Evolutionary conservation across 1,140 invertebrate genomes (phyloP).

Genomic region (Medauroidea extradentata): DNA sequence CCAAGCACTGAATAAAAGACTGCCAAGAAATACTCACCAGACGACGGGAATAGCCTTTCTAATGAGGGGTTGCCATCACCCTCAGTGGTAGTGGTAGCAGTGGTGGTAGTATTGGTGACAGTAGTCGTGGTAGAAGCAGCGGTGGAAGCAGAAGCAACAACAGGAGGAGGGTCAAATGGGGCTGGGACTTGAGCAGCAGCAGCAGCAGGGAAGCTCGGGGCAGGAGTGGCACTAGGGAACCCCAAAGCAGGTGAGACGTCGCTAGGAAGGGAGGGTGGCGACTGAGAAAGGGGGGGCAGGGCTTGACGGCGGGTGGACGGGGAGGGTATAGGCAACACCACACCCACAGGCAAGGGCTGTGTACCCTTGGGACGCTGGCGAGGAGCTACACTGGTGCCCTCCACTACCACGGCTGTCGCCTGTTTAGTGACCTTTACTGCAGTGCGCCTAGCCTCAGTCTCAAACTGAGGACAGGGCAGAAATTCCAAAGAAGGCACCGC

Average conservation of each 20-base stretch:
- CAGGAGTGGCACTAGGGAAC: no score
- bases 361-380: constrained; percentile 70
- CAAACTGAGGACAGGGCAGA: constrained; percentile 59
- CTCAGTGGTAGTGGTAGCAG: no score
- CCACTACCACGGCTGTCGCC: constrained; percentile 42
- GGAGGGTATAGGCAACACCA: constrained; percentile 8
- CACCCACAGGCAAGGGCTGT: constrained; percentile 7
- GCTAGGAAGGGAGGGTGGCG: neutral
- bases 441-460: constrained; percentile 58
- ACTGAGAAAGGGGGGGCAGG: constrained; percentile 8
- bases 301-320: neutral
- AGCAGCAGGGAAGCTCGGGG: neutral
- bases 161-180: constrained; percentile 8
- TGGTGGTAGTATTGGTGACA: no score
- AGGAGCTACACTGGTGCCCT: constrained; percentile 79
- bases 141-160: constrained; percentile 24
- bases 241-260: no score
- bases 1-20: no score
- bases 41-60: constrained; percentile 45
- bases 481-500: constrained; percentile 58
- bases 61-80: constrained; percentile 33
- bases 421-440: constrained; percentile 48
- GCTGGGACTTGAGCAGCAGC: neutral
- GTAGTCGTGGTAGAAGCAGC: no score
- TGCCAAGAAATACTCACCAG: constrained; percentile 30